Conservation (phyloP, 2,888 invertebrate genomes). For the Trilocha varians region DNA sequence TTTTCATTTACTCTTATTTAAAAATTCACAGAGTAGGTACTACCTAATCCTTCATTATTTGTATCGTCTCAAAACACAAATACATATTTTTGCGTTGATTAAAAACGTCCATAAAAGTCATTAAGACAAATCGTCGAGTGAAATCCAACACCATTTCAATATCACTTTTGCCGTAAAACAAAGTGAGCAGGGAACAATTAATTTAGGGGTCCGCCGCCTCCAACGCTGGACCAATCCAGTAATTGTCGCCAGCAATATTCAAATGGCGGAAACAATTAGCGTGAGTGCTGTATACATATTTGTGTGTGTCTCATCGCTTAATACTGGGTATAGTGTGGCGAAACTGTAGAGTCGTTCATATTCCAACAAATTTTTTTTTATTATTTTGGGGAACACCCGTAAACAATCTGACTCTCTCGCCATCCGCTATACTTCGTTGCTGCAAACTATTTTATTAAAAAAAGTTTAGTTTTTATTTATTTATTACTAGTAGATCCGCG, state of each 20-base stretch:
- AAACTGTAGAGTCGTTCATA: too few relatives aligned
- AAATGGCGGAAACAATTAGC: conserved; percentile 73
- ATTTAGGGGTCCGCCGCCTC: conserved; percentile 55
- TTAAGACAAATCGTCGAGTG: conserved; percentile 2
- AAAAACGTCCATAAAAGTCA: conserved; percentile 6
- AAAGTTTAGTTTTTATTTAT: too few relatives aligned
- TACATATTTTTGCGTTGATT: not conserved
- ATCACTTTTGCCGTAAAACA: conserved; percentile 49
- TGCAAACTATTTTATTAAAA: too few relatives aligned
- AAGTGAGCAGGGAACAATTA: conserved; percentile 61
- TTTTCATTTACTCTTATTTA: too few relatives aligned
- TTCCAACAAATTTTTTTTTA: too few relatives aligned
- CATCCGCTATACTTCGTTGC: too few relatives aligned
- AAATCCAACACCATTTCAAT: conserved; percentile 17
- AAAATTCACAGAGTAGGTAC: too few relatives aligned
- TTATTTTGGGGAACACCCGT: too few relatives aligned
- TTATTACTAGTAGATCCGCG: too few relatives aligned
- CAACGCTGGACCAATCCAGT: conserved; percentile 62
- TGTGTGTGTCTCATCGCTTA: conserved; percentile 13
- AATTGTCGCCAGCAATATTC: conserved; percentile 71
- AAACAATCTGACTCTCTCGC: too few relatives aligned
- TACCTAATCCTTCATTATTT: too few relatives aligned
- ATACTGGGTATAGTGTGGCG: conserved; percentile 8
- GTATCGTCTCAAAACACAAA: not conserved
- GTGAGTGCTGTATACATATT: conserved; percentile 58